Conservation (phyloP, 2,113 vertebrate genomes). For the Pedionomus torquatus region DNA sequence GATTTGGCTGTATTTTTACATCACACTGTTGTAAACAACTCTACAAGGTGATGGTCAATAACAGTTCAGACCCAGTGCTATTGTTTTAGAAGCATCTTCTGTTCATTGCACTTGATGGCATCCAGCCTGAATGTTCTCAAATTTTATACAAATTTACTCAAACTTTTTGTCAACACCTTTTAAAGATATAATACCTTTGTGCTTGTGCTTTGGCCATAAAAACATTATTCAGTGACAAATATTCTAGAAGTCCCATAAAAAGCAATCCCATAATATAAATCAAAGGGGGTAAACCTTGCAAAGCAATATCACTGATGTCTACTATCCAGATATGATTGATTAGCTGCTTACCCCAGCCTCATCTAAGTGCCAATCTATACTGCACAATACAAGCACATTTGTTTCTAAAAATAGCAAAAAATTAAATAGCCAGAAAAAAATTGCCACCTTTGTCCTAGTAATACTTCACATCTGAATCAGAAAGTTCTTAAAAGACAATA, state of each 20-base stretch:
- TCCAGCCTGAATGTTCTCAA: background rate
- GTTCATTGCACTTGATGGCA: background rate
- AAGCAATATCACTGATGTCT: slow-evolving; percentile 64
- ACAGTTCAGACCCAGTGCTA: background rate
- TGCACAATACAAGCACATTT: background rate
- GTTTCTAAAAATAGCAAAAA: slow-evolving; percentile 41
- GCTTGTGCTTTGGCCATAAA: slow-evolving; percentile 44
- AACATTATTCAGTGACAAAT: slow-evolving; percentile 68
- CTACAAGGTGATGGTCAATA: background rate
- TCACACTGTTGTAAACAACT: background rate
- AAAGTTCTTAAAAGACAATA: background rate
- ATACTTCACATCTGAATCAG: background rate
- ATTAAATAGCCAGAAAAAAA: background rate
- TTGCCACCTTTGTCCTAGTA: background rate
- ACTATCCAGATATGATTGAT: slow-evolving; percentile 50
- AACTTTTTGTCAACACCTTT: slow-evolving; percentile 3
- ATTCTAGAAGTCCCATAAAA: slow-evolving; percentile 65
- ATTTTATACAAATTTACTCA: slow-evolving; percentile 44
- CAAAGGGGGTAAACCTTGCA: slow-evolving; percentile 58
- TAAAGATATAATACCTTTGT: slow-evolving; percentile 54
- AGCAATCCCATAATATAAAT: slow-evolving; percentile 44
- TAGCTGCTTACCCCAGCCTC: slow-evolving; percentile 36
- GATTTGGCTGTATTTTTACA: background rate
- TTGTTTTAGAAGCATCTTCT: background rate
- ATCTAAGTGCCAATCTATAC: slow-evolving; percentile 2